These are phyloP conservation scores for Sycobia sp. DNA, from an alignment of 1,140 invertebrate genomes.

Conservation along the genomic window DNA sequence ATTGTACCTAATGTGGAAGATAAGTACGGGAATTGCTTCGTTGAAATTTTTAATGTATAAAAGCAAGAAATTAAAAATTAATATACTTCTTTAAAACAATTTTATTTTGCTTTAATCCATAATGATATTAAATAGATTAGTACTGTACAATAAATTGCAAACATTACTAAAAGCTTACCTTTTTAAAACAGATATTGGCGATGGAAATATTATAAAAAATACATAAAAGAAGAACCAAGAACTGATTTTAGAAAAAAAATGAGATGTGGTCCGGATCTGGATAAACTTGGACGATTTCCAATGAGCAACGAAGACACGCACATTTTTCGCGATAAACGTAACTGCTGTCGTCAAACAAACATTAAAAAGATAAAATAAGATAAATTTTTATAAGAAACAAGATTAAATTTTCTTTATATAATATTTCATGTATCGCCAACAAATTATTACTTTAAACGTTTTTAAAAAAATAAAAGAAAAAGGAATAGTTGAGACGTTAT, in stretches of 20 bases:
- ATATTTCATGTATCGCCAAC: too few species aligned
- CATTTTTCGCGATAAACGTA: constrained; percentile 9
- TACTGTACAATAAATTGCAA: not conserved
- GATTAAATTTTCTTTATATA: too few species aligned
- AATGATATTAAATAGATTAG: not conserved
- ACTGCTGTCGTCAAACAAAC: too few species aligned
- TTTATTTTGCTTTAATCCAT: not conserved
- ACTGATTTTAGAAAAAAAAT: constrained; percentile 34
- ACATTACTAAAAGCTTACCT: not conserved
- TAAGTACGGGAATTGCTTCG: too few species aligned
- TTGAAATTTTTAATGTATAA: too few species aligned
- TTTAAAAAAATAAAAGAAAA: too few species aligned
- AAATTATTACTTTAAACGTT: too few species aligned
- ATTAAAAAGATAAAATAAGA: too few species aligned
- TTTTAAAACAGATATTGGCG: constrained; percentile 31
- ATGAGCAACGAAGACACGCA: constrained; percentile 21
- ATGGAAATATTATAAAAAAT: constrained; percentile 35
- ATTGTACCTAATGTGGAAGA: constrained; percentile 11
- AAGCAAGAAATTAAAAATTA: not conserved
- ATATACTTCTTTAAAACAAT: not conserved
- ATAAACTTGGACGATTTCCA: constrained; percentile 27
- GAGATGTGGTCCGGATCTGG: constrained; percentile 28
- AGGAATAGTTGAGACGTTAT: too few species aligned
- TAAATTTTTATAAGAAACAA: too few species aligned
- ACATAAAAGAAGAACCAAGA: constrained; percentile 21